A percentile compares a stretch with the other conserved stretches of the same genome.
Evolutionary conservation across 2,113 vertebrate genomes (phyloP).

Genomic region (Phaethon lepturus): DNA sequence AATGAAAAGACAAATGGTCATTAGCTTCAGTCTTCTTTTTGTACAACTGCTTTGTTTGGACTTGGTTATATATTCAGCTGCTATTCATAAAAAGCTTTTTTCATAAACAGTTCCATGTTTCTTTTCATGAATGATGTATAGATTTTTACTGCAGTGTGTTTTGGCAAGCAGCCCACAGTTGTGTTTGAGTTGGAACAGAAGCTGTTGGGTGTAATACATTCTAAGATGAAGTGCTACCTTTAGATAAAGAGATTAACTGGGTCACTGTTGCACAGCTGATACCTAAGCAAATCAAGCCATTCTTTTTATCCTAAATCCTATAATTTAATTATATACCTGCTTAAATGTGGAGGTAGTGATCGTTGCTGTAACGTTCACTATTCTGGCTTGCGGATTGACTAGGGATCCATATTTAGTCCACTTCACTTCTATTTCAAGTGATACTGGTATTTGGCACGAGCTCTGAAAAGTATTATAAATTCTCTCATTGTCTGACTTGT

Average conservation of each 20-base stretch:
- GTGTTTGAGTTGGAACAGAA: not conserved
- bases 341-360: constrained; percentile 48
- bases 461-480: constrained; percentile 44
- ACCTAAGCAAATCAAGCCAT: not conserved
- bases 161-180: not conserved
- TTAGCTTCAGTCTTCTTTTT: not conserved
- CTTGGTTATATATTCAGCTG: not conserved
- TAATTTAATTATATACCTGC: constrained; percentile 58
- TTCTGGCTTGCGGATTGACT: constrained; percentile 89
- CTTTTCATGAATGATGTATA: not conserved
- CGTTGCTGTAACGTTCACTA: constrained; percentile 82
- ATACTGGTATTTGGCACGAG: constrained; percentile 86
- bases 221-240: not conserved
- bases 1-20: not conserved
- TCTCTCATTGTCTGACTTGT: not conserved
- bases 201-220: not conserved
- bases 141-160: not conserved
- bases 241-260: not conserved
- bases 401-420: constrained; percentile 94
- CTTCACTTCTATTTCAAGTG: constrained; percentile 83
- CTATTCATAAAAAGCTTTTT: not conserved
- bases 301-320: not conserved
- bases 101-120: not conserved
- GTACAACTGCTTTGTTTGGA: not conserved
- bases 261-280: not conserved